Conservation (phyloP, 2,888 invertebrate genomes). For the Osmoderma eremita region DNA sequence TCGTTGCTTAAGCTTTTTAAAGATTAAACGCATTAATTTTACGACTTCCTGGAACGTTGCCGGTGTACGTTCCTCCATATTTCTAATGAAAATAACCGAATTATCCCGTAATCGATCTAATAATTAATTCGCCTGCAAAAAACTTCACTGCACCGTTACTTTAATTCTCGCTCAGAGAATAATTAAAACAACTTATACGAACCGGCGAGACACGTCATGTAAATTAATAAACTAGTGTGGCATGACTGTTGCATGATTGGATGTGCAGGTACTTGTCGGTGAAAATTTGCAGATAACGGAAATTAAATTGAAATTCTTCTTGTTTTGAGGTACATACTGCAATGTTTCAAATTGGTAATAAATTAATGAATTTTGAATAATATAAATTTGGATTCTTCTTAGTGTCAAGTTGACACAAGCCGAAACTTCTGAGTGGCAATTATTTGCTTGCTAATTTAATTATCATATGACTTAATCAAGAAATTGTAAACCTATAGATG, state of each 20-base stretch:
- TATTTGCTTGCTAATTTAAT: too few species aligned
- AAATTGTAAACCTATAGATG: too few species aligned
- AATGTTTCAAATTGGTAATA: too few species aligned
- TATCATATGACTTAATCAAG: too few species aligned
- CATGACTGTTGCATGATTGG: neutral
- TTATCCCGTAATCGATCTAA: conserved; percentile 27
- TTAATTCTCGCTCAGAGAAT: conserved; percentile 24
- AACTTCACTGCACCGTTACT: conserved; percentile 33
- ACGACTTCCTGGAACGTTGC: conserved; percentile 16
- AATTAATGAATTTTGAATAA: too few species aligned
- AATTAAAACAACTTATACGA: conserved; percentile 23
- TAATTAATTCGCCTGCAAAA: conserved; percentile 17
- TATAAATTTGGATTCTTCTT: too few species aligned
- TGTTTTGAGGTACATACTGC: too few species aligned
- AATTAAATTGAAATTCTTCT: too few species aligned
- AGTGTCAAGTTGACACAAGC: too few species aligned
- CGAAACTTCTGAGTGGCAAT: too few species aligned
- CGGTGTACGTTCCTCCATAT: conserved; percentile 8
- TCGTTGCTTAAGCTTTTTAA: conserved; percentile 1
- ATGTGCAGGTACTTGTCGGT: neutral
- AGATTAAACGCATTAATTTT: conserved; percentile 18
- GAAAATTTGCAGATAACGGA: conserved; percentile 9
- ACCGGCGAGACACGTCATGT: neutral
- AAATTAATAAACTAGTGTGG: conserved; percentile 22
- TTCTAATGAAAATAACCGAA: conserved; percentile 31